Evolutionary conservation across 2,797 vertebrate genomes (phyloP).

Genomic region (Crocodylus rhombifer): DNA sequence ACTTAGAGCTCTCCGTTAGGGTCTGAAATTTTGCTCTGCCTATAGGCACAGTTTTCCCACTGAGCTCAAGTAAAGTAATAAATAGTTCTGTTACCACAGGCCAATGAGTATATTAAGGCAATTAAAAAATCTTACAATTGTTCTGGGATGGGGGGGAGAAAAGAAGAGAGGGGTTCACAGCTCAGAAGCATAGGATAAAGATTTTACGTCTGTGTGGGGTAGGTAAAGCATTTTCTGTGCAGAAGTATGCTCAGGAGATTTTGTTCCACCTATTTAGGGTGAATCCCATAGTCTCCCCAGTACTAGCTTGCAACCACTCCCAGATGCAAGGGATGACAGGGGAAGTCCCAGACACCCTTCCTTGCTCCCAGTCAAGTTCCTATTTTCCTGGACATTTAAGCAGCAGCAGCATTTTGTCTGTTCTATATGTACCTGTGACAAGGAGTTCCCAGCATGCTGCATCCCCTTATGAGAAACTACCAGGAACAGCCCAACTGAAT

Average conservation of each 20-base stretch:
- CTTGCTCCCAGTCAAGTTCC: not conserved
- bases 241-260: not conserved
- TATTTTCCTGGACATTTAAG: not conserved
- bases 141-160: not conserved
- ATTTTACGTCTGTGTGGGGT: not conserved
- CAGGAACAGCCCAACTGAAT: accelerated
- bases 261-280: not conserved
- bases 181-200: not conserved
- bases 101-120: not conserved
- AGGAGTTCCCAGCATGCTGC: accelerated
- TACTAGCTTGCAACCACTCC: not conserved
- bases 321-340: not conserved
- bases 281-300: not conserved
- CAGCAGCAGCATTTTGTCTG: not conserved
- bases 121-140: not conserved
- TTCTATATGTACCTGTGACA: accelerated
- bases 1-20: accelerated
- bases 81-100: not conserved
- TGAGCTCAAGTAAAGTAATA: no score
- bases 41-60: not conserved
- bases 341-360: no score
- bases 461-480: not conserved
- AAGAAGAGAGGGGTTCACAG: not conserved
- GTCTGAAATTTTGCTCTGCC: not conserved
- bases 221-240: not conserved